Conservation (phyloP, 2,113 vertebrate species). For the Indicator indicator region DNA sequence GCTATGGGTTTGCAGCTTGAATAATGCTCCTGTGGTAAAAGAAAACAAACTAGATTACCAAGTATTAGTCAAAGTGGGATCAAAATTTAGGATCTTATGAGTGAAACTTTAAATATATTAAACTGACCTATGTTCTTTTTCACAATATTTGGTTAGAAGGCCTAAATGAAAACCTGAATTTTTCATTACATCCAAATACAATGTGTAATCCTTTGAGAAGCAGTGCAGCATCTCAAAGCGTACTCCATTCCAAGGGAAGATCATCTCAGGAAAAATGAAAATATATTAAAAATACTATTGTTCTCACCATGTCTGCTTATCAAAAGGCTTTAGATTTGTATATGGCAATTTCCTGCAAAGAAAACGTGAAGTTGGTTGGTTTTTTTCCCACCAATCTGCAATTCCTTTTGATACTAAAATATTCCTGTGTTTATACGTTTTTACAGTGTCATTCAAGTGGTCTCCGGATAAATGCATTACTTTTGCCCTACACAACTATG, state of each 20-base stretch:
- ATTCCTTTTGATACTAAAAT: background rate
- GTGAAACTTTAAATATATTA: background rate
- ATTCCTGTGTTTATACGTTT: background rate
- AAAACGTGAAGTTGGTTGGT: background rate
- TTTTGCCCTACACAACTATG: background rate
- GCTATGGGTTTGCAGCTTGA: background rate
- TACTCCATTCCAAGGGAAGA: background rate
- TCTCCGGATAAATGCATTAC: background rate
- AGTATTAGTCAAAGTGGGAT: background rate
- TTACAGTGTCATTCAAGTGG: background rate
- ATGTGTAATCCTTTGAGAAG: rapidly evolving
- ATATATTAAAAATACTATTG: background rate
- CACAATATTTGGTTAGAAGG: background rate
- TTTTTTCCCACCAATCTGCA: background rate
- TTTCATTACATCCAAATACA: background rate
- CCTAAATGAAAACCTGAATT: background rate
- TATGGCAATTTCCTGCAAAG: background rate
- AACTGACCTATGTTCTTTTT: background rate
- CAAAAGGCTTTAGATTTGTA: background rate
- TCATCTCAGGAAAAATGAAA: background rate
- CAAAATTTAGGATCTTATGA: background rate
- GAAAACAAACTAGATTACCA: background rate
- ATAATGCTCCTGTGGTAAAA: background rate
- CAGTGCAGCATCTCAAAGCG: background rate
- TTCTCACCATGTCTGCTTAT: constrained; percentile 54